These are phyloP conservation scores for Rissa tridactyla DNA, from an alignment of 2,113 vertebrate species.

Conservation along the genomic window DNA sequence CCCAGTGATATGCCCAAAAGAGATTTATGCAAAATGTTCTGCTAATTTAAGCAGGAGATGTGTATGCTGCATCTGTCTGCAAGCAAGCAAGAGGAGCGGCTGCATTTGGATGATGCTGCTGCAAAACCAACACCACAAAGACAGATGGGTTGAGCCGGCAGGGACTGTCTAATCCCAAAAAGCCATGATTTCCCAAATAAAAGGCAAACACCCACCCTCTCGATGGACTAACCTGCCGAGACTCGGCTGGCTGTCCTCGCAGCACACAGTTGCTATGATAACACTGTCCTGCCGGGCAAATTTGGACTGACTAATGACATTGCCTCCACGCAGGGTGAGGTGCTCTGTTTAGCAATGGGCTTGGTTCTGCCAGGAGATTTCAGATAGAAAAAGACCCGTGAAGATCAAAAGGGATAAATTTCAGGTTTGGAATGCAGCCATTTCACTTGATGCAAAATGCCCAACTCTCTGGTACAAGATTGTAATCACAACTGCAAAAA, in stretches of 20 bases:
- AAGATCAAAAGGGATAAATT: background rate
- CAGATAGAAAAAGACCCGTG: background rate
- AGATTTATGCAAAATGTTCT: background rate
- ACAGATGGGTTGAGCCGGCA: background rate
- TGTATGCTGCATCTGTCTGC: slow-evolving; percentile 11
- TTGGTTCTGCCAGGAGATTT: background rate
- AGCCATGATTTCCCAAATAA: background rate
- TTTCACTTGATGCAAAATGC: background rate
- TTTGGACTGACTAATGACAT: background rate
- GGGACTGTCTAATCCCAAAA: background rate
- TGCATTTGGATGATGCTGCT: background rate
- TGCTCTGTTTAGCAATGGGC: background rate
- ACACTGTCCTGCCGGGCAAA: background rate
- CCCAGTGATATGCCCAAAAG: background rate
- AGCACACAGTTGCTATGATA: background rate
- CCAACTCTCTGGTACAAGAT: background rate
- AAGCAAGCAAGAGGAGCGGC: background rate
- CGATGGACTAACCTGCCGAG: background rate
- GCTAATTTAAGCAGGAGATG: background rate
- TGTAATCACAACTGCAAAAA: background rate
- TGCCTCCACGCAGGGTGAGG: background rate
- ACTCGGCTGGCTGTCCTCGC: background rate
- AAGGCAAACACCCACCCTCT: background rate
- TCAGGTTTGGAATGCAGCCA: background rate
- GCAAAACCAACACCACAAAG: background rate